These are phyloP conservation scores for Eilema griseolum DNA, from an alignment of 2,888 invertebrate species.

Conservation along the genomic window DNA sequence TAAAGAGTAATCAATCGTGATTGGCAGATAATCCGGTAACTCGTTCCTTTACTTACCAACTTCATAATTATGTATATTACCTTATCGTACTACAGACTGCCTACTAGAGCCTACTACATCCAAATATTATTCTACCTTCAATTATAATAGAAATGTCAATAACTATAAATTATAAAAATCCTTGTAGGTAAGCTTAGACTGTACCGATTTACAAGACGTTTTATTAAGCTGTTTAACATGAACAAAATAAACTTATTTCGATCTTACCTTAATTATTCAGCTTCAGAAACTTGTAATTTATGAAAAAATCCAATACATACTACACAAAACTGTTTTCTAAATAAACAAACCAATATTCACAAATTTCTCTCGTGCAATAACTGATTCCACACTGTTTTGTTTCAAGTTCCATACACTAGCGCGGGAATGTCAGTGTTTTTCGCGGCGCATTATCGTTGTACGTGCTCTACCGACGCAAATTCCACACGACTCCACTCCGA, in stretches of 20 bases:
- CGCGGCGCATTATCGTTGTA: constrained; percentile 71
- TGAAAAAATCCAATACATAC: constrained; percentile 64
- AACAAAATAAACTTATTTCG: neutral
- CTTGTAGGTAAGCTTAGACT: neutral
- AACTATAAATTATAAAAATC: neutral
- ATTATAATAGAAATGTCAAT: neutral
- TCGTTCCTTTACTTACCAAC: neutral
- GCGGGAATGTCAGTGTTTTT: constrained; percentile 76
- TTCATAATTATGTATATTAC: too few relatives aligned
- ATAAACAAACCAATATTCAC: constrained; percentile 65
- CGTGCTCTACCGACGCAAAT: constrained; percentile 71
- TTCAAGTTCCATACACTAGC: constrained; percentile 68
- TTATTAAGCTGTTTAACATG: neutral
- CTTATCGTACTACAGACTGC: too few relatives aligned
- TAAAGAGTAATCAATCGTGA: too few relatives aligned
- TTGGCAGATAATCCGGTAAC: neutral
- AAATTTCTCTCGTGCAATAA: constrained; percentile 67
- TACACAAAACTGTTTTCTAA: constrained; percentile 69
- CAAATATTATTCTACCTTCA: neutral
- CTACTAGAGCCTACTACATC: too few relatives aligned
- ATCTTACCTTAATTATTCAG: constrained; percentile 66
- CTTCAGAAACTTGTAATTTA: constrained; percentile 36
- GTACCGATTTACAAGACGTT: neutral
- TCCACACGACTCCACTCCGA: constrained; percentile 71
- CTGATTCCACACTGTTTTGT: constrained; percentile 78